Evolutionary conservation across 2,888 invertebrate genomes (phyloP).

Genomic region (Drosophila macrothrix): DNA sequence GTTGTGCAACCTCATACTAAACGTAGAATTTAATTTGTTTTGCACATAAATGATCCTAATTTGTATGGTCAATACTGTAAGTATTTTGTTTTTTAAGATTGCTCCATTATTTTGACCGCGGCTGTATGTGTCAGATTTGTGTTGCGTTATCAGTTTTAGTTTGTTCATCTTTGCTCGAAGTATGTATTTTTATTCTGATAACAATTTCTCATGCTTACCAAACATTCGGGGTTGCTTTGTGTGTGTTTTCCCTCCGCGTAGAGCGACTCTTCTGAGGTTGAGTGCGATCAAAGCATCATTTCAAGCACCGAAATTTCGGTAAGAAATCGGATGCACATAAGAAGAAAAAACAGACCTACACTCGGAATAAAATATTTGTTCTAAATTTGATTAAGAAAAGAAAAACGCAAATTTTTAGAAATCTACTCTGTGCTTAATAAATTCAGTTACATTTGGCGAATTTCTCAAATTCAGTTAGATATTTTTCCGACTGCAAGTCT

Average conservation of each 20-base stretch:
- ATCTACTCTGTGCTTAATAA: background rate
- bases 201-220: slow-evolving; percentile 58
- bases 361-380: background rate
- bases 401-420: background rate
- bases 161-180: slow-evolving; percentile 41
- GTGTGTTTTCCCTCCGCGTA: slow-evolving; percentile 64
- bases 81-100: background rate
- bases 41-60: no score
- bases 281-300: slow-evolving; percentile 88
- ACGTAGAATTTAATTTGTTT: no score
- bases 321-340: slow-evolving; percentile 80
- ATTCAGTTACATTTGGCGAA: background rate
- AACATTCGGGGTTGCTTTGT: slow-evolving; percentile 40
- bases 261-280: slow-evolving; percentile 88
- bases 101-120: background rate
- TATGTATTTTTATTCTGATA: slow-evolving; percentile 51
- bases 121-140: slow-evolving; percentile 27
- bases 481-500: background rate
- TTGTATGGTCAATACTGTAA: no score
- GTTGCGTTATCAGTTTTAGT: slow-evolving; percentile 54
- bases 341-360: background rate
- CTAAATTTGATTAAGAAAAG: background rate
- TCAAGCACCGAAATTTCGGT: slow-evolving; percentile 88
- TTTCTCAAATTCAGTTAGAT: background rate
- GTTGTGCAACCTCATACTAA: no score